Percentiles rank a stretch among this genome's conserved stretches.
Evolutionary conservation across 64 coral and sea anemone genomes (phyloP).

Genomic region (Cladopsammia gracilis): DNA sequence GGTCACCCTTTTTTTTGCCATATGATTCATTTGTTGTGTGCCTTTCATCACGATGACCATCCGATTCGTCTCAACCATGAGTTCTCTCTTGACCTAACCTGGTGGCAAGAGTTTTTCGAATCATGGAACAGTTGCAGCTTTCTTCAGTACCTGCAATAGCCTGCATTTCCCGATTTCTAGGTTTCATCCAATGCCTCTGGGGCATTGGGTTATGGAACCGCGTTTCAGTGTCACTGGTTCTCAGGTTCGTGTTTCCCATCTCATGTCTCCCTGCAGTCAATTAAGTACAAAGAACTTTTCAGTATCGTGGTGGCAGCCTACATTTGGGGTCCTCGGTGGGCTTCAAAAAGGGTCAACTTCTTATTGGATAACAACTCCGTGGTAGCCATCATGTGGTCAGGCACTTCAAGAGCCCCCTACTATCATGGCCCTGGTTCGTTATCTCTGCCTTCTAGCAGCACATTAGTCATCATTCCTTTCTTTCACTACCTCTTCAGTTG

Average conservation of each 20-base stretch:
- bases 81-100: too few species aligned
- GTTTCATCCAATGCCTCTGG: slow-evolving; percentile 49
- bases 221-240: neutral
- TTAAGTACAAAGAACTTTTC: neutral
- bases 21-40: too few species aligned
- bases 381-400: too few species aligned
- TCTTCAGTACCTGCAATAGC: neutral
- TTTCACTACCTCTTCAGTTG: neutral
- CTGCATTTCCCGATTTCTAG: slow-evolving; percentile 1
- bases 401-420: too few species aligned
- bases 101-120: neutral
- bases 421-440: neutral
- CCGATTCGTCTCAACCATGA: too few species aligned
- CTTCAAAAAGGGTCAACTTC: too few species aligned
- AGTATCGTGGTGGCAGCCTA: neutral
- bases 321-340: neutral
- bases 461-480: neutral
- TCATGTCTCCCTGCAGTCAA: neutral
- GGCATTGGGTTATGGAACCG: neutral
- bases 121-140: too few species aligned
- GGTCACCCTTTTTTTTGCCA: neutral
- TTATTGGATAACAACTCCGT: too few species aligned
- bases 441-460: neutral
- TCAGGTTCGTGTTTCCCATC: neutral
- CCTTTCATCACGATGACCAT: too few species aligned